Percentiles rank a stretch among this genome's conserved stretches.
Evolutionary conservation across 2,797 vertebrate species (phyloP).

Genomic region (Poeciliopsis gracilis): DNA sequence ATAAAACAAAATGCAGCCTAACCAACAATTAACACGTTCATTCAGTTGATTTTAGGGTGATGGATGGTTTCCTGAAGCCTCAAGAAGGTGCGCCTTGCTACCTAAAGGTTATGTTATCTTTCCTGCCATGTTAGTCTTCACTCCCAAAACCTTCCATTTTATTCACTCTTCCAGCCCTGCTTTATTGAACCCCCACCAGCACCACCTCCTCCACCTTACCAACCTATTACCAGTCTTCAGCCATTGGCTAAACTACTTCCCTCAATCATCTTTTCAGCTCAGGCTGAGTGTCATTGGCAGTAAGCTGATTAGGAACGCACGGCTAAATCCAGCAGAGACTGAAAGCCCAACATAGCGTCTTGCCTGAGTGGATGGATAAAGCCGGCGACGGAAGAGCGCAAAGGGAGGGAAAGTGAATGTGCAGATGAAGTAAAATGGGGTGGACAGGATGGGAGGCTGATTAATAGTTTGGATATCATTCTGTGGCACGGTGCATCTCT

Average conservation of each 20-base stretch:
- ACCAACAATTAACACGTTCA: constrained; percentile 47
- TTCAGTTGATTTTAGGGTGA: constrained; percentile 38
- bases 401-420: constrained; percentile 5
- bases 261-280: constrained; percentile 72
- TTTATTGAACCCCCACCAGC: constrained; percentile 39
- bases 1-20: constrained; percentile 22
- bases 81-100: neutral
- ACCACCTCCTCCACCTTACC: constrained; percentile 18
- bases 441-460: neutral
- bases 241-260: constrained; percentile 61
- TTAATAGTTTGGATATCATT: neutral
- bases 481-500: neutral
- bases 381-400: constrained; percentile 7
- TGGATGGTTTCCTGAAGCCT: constrained; percentile 44
- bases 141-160: constrained; percentile 41
- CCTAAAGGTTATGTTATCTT: constrained; percentile 18
- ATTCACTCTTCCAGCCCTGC: constrained; percentile 42
- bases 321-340: constrained; percentile 70
- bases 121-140: constrained; percentile 36
- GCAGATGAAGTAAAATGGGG: constrained; percentile 2
- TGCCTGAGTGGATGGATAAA: constrained; percentile 32
- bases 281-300: constrained; percentile 73
- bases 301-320: constrained; percentile 77
- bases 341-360: constrained; percentile 59
- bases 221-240: constrained; percentile 62